A percentile compares a stretch with the other conserved stretches of the same genome.
Evolutionary conservation across 2,888 invertebrate species (phyloP).

Genomic region (Ctenicera cuprea): DNA sequence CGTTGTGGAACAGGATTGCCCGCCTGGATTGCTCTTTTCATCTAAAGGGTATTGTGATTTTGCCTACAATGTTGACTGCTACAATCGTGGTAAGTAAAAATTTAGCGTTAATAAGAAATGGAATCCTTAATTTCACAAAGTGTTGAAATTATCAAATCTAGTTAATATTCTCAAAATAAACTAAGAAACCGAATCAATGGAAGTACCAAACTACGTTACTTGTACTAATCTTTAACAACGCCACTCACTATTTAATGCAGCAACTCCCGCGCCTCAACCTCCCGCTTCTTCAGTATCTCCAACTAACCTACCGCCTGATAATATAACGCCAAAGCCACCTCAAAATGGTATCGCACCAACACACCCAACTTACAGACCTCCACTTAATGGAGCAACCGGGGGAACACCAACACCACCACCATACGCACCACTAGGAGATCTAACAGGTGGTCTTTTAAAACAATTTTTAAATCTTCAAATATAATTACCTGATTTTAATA

Average conservation of each 20-base stretch:
- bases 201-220: no score
- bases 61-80: constrained; percentile 79
- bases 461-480: no score
- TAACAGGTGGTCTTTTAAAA: neutral
- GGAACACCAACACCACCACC: neutral
- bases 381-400: neutral
- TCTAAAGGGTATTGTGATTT: constrained; percentile 79
- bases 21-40: constrained; percentile 78
- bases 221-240: neutral
- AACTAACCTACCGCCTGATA: neutral
- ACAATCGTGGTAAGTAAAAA: constrained; percentile 68
- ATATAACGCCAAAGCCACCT: no score
- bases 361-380: neutral
- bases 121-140: no score
- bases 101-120: no score
- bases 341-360: no score
- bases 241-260: neutral
- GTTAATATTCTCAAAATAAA: no score
- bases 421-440: neutral
- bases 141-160: no score
- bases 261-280: neutral
- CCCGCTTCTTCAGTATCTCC: neutral
- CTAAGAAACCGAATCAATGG: no score
- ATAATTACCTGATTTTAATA: no score
- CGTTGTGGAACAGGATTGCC: constrained; percentile 80